Conservation (phyloP, 1,140 invertebrate genomes). For the Pachyrhynchus sulphureomaculatus region DNA sequence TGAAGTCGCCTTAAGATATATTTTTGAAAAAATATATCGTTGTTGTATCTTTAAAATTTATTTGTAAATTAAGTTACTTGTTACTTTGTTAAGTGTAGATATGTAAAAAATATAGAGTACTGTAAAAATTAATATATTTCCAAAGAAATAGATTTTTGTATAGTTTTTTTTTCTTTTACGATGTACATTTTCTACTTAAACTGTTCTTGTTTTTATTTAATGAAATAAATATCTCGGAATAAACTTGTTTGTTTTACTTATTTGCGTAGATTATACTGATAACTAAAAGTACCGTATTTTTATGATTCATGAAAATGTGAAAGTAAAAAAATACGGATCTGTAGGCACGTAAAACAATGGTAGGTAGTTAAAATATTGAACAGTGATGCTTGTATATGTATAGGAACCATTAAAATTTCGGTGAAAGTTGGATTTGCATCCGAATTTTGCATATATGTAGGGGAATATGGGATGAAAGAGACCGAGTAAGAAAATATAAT, state of each 20-base stretch:
- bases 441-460: constrained; percentile 13
- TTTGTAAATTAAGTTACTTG: constrained; percentile 35
- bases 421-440: constrained; percentile 15
- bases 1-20: too few relatives aligned
- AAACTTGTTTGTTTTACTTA: neutral
- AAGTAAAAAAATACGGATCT: constrained; percentile 3
- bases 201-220: constrained; percentile 46
- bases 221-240: constrained; percentile 35
- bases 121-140: constrained; percentile 47
- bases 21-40: constrained; percentile 42
- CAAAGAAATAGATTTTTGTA: constrained; percentile 44
- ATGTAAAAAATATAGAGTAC: constrained; percentile 36
- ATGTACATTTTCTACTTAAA: constrained; percentile 45
- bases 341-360: constrained; percentile 8
- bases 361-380: neutral
- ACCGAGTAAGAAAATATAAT: too few relatives aligned
- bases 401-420: constrained; percentile 20
- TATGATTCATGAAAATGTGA: constrained; percentile 23
- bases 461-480: too few relatives aligned
- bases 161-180: constrained; percentile 35
- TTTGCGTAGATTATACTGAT: neutral
- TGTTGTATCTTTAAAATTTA: constrained; percentile 43
- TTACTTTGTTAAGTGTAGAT: constrained; percentile 38
- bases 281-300: constrained; percentile 1
- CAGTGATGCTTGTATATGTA: neutral